phyloP scores from a whole-genome alignment of 2,113 vertebrate genomes.

The Calyptomena viridis region DNA sequence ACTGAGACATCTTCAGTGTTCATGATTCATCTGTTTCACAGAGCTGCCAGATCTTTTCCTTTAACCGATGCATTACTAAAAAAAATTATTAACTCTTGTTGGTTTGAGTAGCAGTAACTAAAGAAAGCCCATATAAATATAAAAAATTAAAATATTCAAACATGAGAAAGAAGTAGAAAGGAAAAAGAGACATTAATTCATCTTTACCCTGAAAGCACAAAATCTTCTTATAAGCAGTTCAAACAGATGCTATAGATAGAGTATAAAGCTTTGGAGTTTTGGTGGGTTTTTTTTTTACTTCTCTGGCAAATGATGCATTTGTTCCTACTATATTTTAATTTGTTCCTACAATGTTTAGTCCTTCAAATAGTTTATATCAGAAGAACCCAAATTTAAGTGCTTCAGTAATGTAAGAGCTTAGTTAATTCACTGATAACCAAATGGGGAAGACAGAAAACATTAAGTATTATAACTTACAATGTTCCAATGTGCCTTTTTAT shows the following conservation, averaged over 20 bases:
- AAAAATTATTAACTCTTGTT: not conserved
- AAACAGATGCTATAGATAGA: not conserved
- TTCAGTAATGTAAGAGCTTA: not conserved
- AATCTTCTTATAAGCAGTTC: not conserved
- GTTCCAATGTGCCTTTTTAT: conserved; percentile 44
- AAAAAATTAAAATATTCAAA: not conserved
- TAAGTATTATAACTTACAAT: conserved; percentile 33
- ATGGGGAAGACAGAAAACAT: conserved; percentile 28
- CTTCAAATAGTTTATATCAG: not conserved
- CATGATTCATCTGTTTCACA: not conserved
- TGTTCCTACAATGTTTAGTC: not conserved
- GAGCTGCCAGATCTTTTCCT: not conserved
- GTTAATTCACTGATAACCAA: conserved; percentile 38
- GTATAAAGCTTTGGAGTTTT: not conserved
- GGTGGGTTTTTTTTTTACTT: not conserved
- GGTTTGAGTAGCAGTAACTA: not conserved
- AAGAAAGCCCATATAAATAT: not conserved
- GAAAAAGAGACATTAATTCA: not conserved
- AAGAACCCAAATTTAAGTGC: conserved; percentile 6
- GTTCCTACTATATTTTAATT: not conserved
- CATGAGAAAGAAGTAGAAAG: not conserved
- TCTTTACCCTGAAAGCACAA: not conserved
- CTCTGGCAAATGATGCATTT: not conserved
- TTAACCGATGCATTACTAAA: not conserved
- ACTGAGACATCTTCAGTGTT: not conserved